Base-by-base conservation (phyloP, 2,113 vertebrate genomes). In the Leptocoma aspasia region DNA sequence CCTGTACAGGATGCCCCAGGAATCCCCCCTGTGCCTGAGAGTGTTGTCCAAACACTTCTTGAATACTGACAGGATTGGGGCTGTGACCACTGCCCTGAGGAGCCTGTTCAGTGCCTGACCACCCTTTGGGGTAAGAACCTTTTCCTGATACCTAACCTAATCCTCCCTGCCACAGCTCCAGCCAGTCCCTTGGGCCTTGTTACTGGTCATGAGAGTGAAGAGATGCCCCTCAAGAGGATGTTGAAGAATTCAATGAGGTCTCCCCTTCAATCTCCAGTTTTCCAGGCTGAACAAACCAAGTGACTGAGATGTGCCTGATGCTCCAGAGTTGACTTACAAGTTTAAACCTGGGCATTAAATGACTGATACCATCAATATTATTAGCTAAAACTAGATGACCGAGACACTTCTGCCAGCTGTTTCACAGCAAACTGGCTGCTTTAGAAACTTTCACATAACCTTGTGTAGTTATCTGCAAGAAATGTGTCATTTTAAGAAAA, bases 181-280 rank as follows among this genome's bases (percentile, higher is more conserved):
- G 53, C 30, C 24, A 33, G 28, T 33, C 22, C 22, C 13, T 19
- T 0, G 1, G 10, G 35, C 21, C 13, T 9, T 50, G 13, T 15
- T 50, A 41, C 22, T 63, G 45, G 17, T 61, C 8, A 15, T 1
- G 1, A 31, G 7, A 50, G 4, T 21, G 45, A 27, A 33, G 35
- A 33, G 22, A n/a, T 73, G 53, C 41, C 31, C 33, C 33, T 45
- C 16, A 30, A 31, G 44, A 27, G 22, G 45, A 39, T 33, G 13
- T 1, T 49, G 22, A 17, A 26, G 12, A 31, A 5, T 9, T 49
- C 56, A 20, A 0, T 39, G n/a, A 39, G 35, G 12, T 77, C 44
- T 49, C 35, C 22, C n/a, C 15, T 37, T 60, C n/a, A 24, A 26
- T 19, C 44, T 76, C 44, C 23, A 3, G 12, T 76, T 39, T 60